These are phyloP conservation scores for Psilanteris sp. DNA, from an alignment of 1,140 invertebrate species.

Conservation along the genomic window DNA sequence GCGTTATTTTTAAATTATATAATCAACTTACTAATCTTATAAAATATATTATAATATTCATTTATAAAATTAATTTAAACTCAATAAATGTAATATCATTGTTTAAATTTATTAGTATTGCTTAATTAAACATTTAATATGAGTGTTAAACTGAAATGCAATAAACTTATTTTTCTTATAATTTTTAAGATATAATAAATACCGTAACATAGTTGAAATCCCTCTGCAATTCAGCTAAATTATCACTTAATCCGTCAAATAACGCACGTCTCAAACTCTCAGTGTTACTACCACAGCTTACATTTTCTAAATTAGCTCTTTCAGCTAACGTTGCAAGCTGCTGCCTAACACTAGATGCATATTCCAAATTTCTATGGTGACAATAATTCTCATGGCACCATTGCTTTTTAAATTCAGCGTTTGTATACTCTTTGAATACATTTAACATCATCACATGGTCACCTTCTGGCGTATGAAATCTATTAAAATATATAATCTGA, in stretches of 20 bases:
- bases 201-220: constrained; percentile 88
- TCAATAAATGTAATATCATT: too few species aligned
- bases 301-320: constrained; percentile 83
- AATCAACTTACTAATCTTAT: too few species aligned
- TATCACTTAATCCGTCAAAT: constrained; percentile 91
- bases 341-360: constrained; percentile 89
- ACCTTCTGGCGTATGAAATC: constrained; percentile 92
- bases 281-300: constrained; percentile 87
- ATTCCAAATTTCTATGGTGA: constrained; percentile 90
- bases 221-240: constrained; percentile 91
- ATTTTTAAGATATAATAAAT: constrained; percentile 47
- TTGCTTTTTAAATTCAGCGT: constrained; percentile 87
- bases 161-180: too few species aligned
- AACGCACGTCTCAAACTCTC: constrained; percentile 89
- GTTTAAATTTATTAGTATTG: too few species aligned
- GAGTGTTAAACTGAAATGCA: too few species aligned
- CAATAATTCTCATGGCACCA: constrained; percentile 96
- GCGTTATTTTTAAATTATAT: too few species aligned
- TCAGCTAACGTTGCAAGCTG: constrained; percentile 91
- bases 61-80: too few species aligned
- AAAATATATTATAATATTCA: too few species aligned
- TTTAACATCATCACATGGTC: constrained; percentile 96
- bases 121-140: too few species aligned
- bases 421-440: constrained; percentile 89
- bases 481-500: too few species aligned